Evolutionary conservation across 2,113 vertebrate genomes (phyloP).

Genomic region (Phrynocephalus versicolor): DNA sequence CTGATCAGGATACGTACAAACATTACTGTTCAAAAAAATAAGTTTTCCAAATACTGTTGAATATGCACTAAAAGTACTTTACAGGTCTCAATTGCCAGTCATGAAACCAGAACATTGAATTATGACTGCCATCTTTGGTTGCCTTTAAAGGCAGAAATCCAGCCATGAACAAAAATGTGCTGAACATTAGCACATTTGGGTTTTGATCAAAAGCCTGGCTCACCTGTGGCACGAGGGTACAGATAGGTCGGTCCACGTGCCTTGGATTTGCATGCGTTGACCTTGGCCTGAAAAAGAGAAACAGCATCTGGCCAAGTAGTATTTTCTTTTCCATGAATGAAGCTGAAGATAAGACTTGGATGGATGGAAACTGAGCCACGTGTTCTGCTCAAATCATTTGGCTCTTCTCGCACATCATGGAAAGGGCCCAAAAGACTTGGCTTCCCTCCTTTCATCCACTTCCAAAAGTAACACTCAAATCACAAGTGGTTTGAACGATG

Average conservation of each 20-base stretch:
- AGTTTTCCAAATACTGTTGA: too few relatives aligned
- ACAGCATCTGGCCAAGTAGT: constrained; percentile 35
- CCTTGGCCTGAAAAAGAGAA: constrained; percentile 40
- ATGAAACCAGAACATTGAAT: too few relatives aligned
- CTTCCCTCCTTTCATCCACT: constrained; percentile 19
- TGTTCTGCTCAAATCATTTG: constrained; percentile 9
- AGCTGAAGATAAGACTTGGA: constrained; percentile 54
- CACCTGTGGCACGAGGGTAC: background rate
- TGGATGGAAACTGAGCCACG: constrained; percentile 38
- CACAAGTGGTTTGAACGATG: background rate
- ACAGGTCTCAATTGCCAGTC: too few relatives aligned
- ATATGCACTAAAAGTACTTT: too few relatives aligned
- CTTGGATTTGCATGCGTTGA: constrained; percentile 21
- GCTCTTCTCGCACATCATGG: background rate
- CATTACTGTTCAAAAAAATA: too few relatives aligned
- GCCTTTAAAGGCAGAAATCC: background rate
- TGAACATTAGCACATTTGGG: background rate
- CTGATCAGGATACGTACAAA: too few relatives aligned
- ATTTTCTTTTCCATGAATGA: constrained; percentile 57
- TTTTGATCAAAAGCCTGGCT: background rate
- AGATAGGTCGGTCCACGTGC: constrained; percentile 14
- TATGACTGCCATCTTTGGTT: too few relatives aligned
- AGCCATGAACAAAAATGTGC: background rate
- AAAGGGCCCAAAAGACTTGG: background rate
- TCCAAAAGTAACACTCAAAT: constrained; percentile 26